A percentile compares a stretch with the other conserved stretches of the same genome.
These are phyloP conservation scores for Labroides dimidiatus DNA, from an alignment of 2,797 vertebrate species.

Conservation along the genomic window DNA sequence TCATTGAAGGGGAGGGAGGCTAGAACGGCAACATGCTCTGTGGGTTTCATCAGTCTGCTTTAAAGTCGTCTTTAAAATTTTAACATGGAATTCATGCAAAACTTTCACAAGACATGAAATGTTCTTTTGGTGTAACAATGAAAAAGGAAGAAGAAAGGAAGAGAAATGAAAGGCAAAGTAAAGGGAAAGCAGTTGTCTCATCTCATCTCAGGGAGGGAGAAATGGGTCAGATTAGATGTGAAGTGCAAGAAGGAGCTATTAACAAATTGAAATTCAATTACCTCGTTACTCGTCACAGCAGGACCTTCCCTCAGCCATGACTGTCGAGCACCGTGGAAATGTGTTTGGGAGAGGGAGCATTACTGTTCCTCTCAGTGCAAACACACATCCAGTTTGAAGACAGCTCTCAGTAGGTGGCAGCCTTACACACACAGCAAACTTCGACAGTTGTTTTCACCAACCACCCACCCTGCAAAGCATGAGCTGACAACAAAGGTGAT, in stretches of 20 bases:
- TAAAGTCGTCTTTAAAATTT: background rate
- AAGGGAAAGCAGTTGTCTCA: constrained; percentile 26
- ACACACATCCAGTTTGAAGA: constrained; percentile 29
- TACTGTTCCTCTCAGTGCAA: constrained; percentile 31
- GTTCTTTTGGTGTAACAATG: background rate
- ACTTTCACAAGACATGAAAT: background rate
- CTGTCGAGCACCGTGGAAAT: constrained; percentile 30
- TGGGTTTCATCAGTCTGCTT: background rate
- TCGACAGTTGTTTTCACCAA: background rate
- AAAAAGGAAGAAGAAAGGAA: background rate
- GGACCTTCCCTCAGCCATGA: constrained; percentile 36
- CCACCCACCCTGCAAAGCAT: constrained; percentile 14
- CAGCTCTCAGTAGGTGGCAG: constrained; percentile 72
- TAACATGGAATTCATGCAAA: background rate
- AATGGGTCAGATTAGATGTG: constrained; percentile 31
- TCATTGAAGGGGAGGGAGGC: background rate
- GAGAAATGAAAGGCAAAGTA: background rate
- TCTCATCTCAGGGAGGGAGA: constrained; percentile 15
- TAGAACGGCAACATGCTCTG: background rate
- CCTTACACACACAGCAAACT: constrained; percentile 49
- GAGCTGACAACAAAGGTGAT: background rate
- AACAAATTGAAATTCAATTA: constrained; percentile 63
- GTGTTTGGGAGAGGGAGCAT: constrained; percentile 27
- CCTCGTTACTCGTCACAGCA: constrained; percentile 52
- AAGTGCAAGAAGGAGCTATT: constrained; percentile 45